Conservation (phyloP, 2,797 vertebrate species). For the Scleropages formosus region DNA sequence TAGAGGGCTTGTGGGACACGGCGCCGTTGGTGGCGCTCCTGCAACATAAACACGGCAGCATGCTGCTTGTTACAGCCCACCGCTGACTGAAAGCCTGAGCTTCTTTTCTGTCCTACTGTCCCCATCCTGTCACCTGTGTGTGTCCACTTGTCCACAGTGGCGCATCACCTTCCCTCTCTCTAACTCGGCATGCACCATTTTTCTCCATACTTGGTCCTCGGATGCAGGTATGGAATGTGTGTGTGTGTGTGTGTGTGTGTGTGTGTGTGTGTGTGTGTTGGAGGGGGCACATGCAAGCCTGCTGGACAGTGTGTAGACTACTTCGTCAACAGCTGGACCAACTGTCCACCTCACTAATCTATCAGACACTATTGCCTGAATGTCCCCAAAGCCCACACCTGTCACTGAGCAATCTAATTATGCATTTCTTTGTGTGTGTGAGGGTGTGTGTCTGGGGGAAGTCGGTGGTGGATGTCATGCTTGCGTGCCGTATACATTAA, state of each 20-base stretch:
- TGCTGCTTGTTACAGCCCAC: too few species aligned
- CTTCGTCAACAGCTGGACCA: neutral
- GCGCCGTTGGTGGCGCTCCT: too few species aligned
- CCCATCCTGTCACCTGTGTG: too few species aligned
- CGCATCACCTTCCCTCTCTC: slow-evolving; percentile 6
- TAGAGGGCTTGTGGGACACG: too few species aligned
- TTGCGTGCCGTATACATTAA: slow-evolving; percentile 16
- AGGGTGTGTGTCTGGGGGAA: neutral
- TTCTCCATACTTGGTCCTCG: neutral
- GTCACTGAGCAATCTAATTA: slow-evolving; percentile 27
- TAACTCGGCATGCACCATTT: slow-evolving; percentile 6
- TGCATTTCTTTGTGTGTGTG: slow-evolving; percentile 13
- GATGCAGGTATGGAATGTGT: too few species aligned
- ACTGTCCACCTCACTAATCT: neutral
- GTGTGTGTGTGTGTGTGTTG: too few species aligned
- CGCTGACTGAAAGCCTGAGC: too few species aligned
- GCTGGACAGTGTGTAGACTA: neutral
- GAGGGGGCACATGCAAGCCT: neutral
- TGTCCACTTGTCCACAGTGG: too few species aligned
- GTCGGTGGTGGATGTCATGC: neutral
- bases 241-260: too few species aligned
- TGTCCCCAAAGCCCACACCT: slow-evolving; percentile 12
- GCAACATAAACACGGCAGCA: too few species aligned
- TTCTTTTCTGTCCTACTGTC: neutral
- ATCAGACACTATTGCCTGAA: slow-evolving; percentile 20